These are phyloP conservation scores for Augochlora pura DNA, from an alignment of 1,140 invertebrate genomes.

Conservation along the genomic window DNA sequence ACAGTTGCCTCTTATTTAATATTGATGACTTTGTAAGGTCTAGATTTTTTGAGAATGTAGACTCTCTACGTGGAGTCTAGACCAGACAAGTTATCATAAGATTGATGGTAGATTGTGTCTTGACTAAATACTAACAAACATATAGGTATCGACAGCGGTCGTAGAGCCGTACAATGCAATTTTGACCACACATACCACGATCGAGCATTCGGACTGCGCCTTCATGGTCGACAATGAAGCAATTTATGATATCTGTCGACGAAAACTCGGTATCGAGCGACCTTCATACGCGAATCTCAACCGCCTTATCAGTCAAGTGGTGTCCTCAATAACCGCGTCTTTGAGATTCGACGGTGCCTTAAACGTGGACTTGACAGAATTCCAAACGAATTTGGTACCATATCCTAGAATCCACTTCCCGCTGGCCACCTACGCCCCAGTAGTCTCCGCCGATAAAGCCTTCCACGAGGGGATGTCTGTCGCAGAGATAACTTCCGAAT, in stretches of 20 bases:
- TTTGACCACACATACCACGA: conserved; percentile 59
- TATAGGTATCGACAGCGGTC: conserved; percentile 59
- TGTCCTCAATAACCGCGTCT: conserved; percentile 60
- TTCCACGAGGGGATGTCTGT: conserved; percentile 62
- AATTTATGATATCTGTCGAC: conserved; percentile 61
- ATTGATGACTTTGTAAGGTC: no score
- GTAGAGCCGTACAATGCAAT: conserved; percentile 61
- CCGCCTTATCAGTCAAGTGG: conserved; percentile 61
- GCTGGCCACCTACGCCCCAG: conserved; percentile 54
- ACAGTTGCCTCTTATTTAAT: no score
- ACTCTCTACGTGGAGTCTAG: neutral
- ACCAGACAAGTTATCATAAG: neutral
- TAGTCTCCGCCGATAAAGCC: conserved; percentile 58
- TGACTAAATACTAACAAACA: neutral
- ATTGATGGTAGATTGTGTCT: neutral
- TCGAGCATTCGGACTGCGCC: conserved; percentile 59
- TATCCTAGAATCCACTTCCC: conserved; percentile 62
- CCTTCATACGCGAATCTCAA: conserved; percentile 59
- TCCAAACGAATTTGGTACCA: conserved; percentile 60
- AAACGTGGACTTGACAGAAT: conserved; percentile 60
- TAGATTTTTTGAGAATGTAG: no score
- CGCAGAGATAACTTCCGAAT: conserved; percentile 60
- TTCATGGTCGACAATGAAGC: conserved; percentile 64
- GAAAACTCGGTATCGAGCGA: conserved; percentile 57
- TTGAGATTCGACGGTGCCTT: conserved; percentile 59